Base-by-base conservation (phyloP, 2,888 invertebrate species). In the Cremastinae sp. region DNA sequence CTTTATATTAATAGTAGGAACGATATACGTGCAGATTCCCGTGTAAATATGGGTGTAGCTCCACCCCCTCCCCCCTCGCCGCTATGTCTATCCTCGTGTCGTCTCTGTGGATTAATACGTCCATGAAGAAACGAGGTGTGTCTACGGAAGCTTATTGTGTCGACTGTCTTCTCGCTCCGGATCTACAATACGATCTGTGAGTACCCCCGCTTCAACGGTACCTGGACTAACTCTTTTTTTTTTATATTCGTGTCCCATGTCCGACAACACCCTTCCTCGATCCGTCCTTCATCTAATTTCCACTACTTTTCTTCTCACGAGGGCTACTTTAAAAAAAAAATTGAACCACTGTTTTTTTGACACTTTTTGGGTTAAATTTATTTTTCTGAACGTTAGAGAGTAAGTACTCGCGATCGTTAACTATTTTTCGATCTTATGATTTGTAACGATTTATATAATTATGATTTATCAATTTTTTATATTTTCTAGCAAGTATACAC, bases 71-170 rank as follows among this genome's bases (percentile, higher is more conserved):
- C 14, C 34, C 41, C 7, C 41, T 12, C 12, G 7, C 36, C n/a
- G 12, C n/a, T n/a, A 45, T 20, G 20, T 10, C 12, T 65, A 12
- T 16, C 43, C 51, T 38, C 38, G 16, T 53, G 34, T 49, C 38
- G 22, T 12, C n/a, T 41, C 10, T 58, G 18, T 20, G n/a, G 51
- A 65, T 65, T 54, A 65, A 65, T 43, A 65, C 54, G 43, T 43
- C 28, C 38, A 64, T 22, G 56, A 66, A 72, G 62, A 22, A 62
- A 59, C 75, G 59, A 64, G 68, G 72, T 47, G 61, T 47, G 28
- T 51, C 75, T 71, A 59, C 53, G 47, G 68, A 70, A 74, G 74
- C 76, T 64, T n/a, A n/a, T n/a, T n/a, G n/a, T n/a, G n/a, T n/a
- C n/a, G n/a, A n/a, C n/a, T 74, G 76, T 54, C 59, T 69, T 69